Percentiles rank a stretch among this genome's conserved stretches.
Evolutionary conservation across 1,140 invertebrate genomes (phyloP).

Genomic region (Lamellibrachia luymesi): DNA sequence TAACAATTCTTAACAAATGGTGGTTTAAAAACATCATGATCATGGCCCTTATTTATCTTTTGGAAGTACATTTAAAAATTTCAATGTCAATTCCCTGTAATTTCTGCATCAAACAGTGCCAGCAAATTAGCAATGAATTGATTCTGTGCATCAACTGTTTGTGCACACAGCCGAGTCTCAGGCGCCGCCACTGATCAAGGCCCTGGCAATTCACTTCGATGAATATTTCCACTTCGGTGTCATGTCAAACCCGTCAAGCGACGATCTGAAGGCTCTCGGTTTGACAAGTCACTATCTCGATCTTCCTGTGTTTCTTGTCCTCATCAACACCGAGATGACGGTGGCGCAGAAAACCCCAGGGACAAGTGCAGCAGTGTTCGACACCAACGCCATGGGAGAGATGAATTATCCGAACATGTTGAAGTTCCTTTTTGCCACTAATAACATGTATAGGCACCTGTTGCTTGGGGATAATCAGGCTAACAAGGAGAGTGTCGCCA

Average conservation of each 20-base stretch:
- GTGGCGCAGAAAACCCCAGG: neutral
- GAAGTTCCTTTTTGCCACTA: conserved; percentile 40
- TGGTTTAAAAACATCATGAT: too few species aligned
- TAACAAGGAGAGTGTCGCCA: conserved; percentile 28
- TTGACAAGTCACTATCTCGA: conserved; percentile 32
- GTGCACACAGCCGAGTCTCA: conserved; percentile 36
- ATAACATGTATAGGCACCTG: conserved; percentile 37
- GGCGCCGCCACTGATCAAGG: conserved; percentile 36
- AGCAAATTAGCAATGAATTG: neutral
- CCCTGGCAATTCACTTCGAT: conserved; percentile 35
- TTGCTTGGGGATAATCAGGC: conserved; percentile 37
- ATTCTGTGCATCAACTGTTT: neutral
- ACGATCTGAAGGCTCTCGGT: conserved; percentile 37
- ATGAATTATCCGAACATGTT: conserved; percentile 42
- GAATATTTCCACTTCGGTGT: conserved; percentile 41
- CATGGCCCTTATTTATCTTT: neutral
- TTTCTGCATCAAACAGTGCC: neutral
- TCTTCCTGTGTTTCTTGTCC: conserved; percentile 35
- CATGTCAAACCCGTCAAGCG: conserved; percentile 33
- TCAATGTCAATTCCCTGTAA: neutral
- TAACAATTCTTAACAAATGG: neutral
- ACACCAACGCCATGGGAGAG: conserved; percentile 31
- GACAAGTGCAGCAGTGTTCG: conserved; percentile 34
- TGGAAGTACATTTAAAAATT: neutral
- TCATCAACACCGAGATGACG: conserved; percentile 26